A percentile compares a stretch with the other conserved stretches of the same genome.
Conservation (phyloP, 35 echinoderm and acorn worm genomes). For the Anneissia japonica region DNA sequence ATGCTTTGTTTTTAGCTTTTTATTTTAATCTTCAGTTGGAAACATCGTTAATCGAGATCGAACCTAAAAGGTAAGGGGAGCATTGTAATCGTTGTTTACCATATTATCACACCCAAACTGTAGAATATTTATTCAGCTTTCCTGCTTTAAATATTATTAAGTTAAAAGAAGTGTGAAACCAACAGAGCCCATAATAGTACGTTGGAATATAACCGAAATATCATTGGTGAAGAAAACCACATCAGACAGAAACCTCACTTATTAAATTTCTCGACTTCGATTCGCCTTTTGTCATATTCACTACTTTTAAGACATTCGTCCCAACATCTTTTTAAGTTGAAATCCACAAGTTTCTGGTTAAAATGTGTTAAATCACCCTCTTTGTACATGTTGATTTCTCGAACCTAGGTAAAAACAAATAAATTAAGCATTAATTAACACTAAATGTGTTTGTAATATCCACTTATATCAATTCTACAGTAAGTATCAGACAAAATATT, state of each 20-base stretch:
- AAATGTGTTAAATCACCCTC: conserved; percentile 66
- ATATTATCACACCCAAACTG: no score
- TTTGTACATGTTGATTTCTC: conserved; percentile 67
- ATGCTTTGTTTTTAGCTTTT: not conserved
- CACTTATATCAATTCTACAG: not conserved
- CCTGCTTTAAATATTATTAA: no score
- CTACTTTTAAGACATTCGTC: conserved; percentile 59
- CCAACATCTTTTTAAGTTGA: conserved; percentile 57
- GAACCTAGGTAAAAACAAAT: conserved; percentile 28
- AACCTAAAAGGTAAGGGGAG: not conserved
- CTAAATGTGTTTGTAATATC: no score
- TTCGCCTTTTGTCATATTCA: conserved; percentile 30
- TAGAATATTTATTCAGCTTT: no score
- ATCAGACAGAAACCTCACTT: no score
- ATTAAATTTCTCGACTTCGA: conserved; percentile 64
- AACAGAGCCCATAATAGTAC: no score
- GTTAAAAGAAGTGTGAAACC: no score
- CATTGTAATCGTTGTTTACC: not conserved
- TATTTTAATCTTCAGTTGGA: not conserved
- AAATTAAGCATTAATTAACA: no score
- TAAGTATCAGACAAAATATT: not conserved
- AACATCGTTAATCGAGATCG: not conserved
- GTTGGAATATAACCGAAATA: no score
- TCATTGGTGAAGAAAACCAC: no score
- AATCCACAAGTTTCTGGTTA: conserved; percentile 46